These are phyloP conservation scores for Latrodectus hesperus DNA, from an alignment of 2,888 invertebrate genomes.

Conservation along the genomic window DNA sequence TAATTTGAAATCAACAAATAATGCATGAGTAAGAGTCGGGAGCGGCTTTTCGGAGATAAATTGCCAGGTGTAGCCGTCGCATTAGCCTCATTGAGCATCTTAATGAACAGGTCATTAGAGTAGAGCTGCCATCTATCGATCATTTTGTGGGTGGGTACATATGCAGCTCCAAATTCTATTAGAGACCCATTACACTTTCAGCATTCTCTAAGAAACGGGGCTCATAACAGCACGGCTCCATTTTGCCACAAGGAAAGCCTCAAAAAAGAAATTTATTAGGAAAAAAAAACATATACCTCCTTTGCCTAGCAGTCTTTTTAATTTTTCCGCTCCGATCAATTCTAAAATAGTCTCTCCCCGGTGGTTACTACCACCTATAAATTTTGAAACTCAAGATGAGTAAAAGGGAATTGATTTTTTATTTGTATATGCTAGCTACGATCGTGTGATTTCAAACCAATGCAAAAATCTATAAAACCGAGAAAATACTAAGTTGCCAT, in stretches of 20 bases:
- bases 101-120: slow-evolving; percentile 68
- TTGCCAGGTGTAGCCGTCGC: slow-evolving; percentile 62
- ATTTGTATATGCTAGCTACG: slow-evolving; percentile 13
- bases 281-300: background rate
- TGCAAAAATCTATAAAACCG: slow-evolving; percentile 4
- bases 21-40: slow-evolving; percentile 56
- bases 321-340: slow-evolving; percentile 13
- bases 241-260: background rate
- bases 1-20: slow-evolving; percentile 64
- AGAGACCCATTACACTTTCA: slow-evolving; percentile 5
- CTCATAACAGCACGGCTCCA: background rate
- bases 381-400: slow-evolving; percentile 12
- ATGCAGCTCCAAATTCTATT: slow-evolving; percentile 53
- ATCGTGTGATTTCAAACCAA: slow-evolving; percentile 12
- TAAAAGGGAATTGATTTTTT: slow-evolving; percentile 35
- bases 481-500: background rate
- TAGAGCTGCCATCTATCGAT: slow-evolving; percentile 59
- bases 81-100: slow-evolving; percentile 63
- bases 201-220: background rate
- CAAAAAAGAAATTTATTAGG: background rate
- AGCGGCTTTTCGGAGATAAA: slow-evolving; percentile 50
- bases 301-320: background rate
- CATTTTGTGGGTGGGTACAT: slow-evolving; percentile 59
- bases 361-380: slow-evolving; percentile 6
- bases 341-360: slow-evolving; percentile 17